phyloP scores from a whole-genome alignment of 2,797 vertebrate species.

The Anas acuta region DNA sequence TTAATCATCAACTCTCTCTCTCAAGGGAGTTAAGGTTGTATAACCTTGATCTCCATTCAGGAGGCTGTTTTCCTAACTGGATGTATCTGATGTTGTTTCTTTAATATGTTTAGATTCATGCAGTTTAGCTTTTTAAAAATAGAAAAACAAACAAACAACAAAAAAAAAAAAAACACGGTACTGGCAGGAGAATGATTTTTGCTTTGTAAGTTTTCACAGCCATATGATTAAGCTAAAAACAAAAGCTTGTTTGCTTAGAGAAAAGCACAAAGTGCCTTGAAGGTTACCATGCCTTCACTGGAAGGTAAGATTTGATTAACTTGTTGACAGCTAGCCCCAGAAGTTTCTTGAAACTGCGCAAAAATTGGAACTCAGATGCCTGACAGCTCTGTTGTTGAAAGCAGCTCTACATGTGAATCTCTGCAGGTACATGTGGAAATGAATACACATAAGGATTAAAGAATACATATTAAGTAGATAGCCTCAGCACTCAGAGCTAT shows the following conservation, averaged over 20 bases:
- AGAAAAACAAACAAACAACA: not conserved
- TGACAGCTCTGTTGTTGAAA: not conserved
- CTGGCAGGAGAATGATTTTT: not conserved
- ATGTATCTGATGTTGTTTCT: not conserved
- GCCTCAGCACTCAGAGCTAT: not conserved
- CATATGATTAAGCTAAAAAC: not conserved
- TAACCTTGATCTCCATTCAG: not conserved
- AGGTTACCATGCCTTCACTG: not conserved
- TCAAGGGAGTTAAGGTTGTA: not conserved
- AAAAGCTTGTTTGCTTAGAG: not conserved
- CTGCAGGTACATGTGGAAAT: not conserved
- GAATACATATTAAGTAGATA: not conserved
- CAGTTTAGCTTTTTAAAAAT: not conserved
- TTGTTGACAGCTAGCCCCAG: not conserved
- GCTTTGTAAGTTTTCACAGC: not conserved
- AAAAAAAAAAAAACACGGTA: not conserved
- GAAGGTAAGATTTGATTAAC: not conserved
- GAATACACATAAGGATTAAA: not conserved
- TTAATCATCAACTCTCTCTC: not conserved
- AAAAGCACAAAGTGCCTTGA: not conserved
- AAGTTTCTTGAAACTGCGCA: not conserved
- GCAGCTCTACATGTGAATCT: not conserved
- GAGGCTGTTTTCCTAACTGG: not conserved
- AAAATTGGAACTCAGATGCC: not conserved
- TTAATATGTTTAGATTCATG: not conserved